Percentiles rank a stretch among this genome's conserved stretches.
These are phyloP conservation scores for Odocoileus virginianus DNA, from an alignment of 2,113 vertebrate species.

Conservation along the genomic window DNA sequence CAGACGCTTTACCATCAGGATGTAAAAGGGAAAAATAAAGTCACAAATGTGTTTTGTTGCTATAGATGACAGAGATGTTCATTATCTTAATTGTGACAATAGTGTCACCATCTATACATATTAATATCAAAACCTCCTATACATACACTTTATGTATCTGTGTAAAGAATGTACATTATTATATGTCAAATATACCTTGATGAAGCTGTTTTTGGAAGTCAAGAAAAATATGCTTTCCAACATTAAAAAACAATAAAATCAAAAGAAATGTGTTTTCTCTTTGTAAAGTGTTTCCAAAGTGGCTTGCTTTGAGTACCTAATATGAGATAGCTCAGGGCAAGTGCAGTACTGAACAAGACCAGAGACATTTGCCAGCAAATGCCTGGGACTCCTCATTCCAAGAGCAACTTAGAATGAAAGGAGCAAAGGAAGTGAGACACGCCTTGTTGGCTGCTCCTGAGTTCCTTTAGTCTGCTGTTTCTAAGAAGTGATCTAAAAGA, in stretches of 20 bases:
- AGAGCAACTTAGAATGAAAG: background rate
- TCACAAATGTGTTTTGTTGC: background rate
- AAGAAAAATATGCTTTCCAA: background rate
- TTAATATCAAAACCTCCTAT: background rate
- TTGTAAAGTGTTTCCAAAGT: background rate
- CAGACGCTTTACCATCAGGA: background rate
- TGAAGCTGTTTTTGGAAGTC: background rate
- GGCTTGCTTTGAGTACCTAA: background rate
- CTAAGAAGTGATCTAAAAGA: background rate
- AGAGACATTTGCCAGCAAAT: accelerated
- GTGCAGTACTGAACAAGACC: accelerated
- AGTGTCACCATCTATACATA: background rate
- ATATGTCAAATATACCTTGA: background rate
- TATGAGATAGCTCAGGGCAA: background rate
- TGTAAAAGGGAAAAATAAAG: background rate
- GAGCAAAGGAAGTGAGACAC: accelerated
- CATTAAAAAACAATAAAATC: background rate
- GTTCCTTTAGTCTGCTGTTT: background rate
- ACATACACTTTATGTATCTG: background rate
- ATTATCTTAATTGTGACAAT: background rate
- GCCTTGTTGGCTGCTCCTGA: background rate
- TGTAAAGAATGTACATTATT: background rate
- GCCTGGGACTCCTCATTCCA: accelerated
- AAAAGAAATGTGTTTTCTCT: background rate
- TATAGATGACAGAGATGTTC: background rate